Conservation (phyloP, 1,140 invertebrate genomes). For the Lamellibrachia luymesi region DNA sequence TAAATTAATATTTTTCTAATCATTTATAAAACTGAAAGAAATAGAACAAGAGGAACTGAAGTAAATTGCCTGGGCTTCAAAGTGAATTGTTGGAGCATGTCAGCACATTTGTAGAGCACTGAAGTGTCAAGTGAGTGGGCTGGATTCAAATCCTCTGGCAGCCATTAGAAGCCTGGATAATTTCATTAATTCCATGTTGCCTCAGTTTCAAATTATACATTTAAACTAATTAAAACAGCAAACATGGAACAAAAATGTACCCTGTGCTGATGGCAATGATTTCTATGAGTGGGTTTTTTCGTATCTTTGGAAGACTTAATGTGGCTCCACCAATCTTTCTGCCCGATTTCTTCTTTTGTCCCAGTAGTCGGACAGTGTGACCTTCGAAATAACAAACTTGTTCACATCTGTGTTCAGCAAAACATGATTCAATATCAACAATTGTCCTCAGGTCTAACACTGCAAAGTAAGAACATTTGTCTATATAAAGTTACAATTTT, state of each 20-base stretch:
- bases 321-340: constrained; percentile 84
- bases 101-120: too few species aligned
- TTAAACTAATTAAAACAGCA: neutral
- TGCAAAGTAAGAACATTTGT: neutral
- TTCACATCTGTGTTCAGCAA: neutral
- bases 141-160: too few species aligned
- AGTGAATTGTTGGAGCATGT: too few species aligned
- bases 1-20: too few species aligned
- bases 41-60: too few species aligned
- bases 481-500: neutral
- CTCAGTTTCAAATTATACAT: neutral
- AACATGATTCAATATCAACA: constrained; percentile 4
- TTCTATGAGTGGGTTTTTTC: constrained; percentile 94
- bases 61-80: too few species aligned
- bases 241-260: constrained; percentile 35
- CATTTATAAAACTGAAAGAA: too few species aligned
- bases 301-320: constrained; percentile 85
- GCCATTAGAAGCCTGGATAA: too few species aligned
- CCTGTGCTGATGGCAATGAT: constrained; percentile 97
- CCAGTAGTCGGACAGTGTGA: constrained; percentile 76
- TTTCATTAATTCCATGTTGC: too few species aligned
- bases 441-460: neutral
- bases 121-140: too few species aligned
- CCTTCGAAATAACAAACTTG: constrained; percentile 57
- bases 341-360: constrained; percentile 75